These are phyloP conservation scores for Andrena fulva DNA, from an alignment of 2,888 invertebrate genomes.

Conservation along the genomic window DNA sequence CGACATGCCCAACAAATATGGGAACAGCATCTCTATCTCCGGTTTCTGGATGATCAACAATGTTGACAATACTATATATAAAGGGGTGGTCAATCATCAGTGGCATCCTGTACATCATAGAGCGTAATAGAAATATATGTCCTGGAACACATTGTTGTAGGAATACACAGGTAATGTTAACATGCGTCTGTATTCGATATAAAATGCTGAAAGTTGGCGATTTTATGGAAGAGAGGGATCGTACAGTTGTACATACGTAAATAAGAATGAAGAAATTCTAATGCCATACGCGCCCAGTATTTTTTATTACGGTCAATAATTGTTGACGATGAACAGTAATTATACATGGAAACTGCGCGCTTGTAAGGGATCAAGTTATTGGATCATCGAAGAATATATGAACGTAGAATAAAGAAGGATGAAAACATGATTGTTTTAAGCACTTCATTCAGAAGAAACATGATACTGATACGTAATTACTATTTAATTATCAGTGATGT, in stretches of 20 bases:
- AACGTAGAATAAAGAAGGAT: neutral
- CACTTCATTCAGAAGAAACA: neutral
- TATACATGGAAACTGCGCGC: neutral
- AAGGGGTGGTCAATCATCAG: conserved; percentile 55
- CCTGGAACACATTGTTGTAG: conserved; percentile 50
- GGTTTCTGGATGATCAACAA: conserved; percentile 12
- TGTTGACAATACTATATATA: conserved; percentile 54
- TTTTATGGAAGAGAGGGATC: neutral
- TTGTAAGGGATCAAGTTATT: conserved; percentile 9
- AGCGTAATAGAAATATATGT: conserved; percentile 31
- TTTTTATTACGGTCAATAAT: neutral
- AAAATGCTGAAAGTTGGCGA: neutral
- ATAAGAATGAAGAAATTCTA: neutral
- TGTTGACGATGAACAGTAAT: neutral
- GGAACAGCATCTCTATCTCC: conserved; percentile 9
- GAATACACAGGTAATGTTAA: neutral
- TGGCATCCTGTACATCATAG: neutral
- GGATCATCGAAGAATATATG: neutral
- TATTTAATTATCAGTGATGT: neutral
- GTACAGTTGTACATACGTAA: neutral
- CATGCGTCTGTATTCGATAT: neutral
- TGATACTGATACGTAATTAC: neutral
- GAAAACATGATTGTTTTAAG: neutral
- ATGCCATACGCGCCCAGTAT: neutral
- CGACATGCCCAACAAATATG: conserved; percentile 42